Base-by-base conservation (phyloP, 2,113 vertebrate species). In the Phylloscopus trochilus region DNA sequence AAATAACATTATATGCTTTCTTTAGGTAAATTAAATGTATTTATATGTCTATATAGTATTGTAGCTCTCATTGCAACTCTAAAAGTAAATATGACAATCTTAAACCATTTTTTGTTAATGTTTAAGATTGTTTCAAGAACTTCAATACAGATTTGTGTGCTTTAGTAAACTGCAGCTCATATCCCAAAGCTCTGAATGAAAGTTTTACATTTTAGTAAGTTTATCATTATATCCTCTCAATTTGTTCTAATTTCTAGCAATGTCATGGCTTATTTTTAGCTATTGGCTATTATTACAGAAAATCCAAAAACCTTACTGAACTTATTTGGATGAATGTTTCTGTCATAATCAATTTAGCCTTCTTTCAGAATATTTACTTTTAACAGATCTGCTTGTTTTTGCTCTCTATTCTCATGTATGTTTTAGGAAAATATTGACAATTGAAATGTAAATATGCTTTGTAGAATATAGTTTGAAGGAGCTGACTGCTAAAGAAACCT, bases 121-220 rank as follows among this genome's bases (percentile, higher is more conserved):
- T 87, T 93, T 80, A 68, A 88, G 87, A 73, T 69, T 89, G 74
- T 95, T 95, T 83, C 41, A 79, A 91, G 73, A 96, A 96, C 81
- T 93, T 96, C 33, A 53, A 3, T 73, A 44, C 22, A 55, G 64
- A 92, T 86, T 37, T 82, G 30, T 79, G 26, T 81, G 70, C 58
- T 88, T 95, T 92, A 62, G 47, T 67, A 77, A 96, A 70, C 49
- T 83, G 69, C 83, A 93, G 77, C 56, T 82, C 62, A 82, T 64
- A 66, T 68, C 55, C 66, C 1, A 23, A 60, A 94, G 52, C 72
- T 87, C 56, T 72, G 83, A 59, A 84, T 37, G 56, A 63, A 91
- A 35, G 74, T 18, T 41, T 94, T 94, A 15, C 28, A 66, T 93
- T 93, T 92, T 93, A 92, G 19, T 79, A 87, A 92, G 86, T 96